A percentile compares a stretch with the other conserved stretches of the same genome.
These are phyloP conservation scores for Drosophila elegans DNA, from an alignment of 1,140 invertebrate species.

Conservation along the genomic window DNA sequence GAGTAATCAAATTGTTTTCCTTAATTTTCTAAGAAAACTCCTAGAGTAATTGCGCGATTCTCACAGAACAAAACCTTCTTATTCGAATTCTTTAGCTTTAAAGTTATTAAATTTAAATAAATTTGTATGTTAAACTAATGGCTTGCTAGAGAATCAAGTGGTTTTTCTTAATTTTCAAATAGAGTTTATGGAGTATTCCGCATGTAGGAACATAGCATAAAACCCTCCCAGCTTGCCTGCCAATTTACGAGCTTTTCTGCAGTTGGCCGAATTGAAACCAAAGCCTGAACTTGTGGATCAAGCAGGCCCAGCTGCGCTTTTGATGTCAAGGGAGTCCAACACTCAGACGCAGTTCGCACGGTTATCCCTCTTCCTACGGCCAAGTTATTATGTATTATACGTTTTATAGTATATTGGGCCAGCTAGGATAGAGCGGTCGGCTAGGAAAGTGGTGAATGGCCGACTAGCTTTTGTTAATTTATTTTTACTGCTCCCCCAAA, in stretches of 20 bases:
- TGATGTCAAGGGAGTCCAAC: conserved; percentile 46
- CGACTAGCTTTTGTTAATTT: conserved; percentile 67
- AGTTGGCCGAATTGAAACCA: conserved; percentile 19
- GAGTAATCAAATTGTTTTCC: no score
- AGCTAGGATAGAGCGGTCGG: conserved; percentile 63
- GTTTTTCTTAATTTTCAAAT: no score
- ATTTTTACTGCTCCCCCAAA: conserved; percentile 70
- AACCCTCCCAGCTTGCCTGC: not conserved
- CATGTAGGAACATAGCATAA: not conserved
- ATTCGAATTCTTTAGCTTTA: no score
- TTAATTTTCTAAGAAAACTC: no score
- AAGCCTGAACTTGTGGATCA: conserved; percentile 57
- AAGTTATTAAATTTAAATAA: no score
- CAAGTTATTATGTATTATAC: conserved; percentile 59
- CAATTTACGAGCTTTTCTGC: conserved; percentile 34
- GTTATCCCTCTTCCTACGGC: conserved; percentile 27
- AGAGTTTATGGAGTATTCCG: conserved; percentile 5
- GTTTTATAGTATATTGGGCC: conserved; percentile 39
- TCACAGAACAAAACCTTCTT: no score
- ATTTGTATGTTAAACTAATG: no score
- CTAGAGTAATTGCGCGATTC: no score
- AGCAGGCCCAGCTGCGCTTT: conserved; percentile 53
- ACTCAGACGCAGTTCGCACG: conserved; percentile 25
- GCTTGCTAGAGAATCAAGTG: no score
- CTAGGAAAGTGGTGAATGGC: conserved; percentile 41